Conservation (phyloP, 2,113 vertebrate species). For the Hydrochoerus hydrochaeris region DNA sequence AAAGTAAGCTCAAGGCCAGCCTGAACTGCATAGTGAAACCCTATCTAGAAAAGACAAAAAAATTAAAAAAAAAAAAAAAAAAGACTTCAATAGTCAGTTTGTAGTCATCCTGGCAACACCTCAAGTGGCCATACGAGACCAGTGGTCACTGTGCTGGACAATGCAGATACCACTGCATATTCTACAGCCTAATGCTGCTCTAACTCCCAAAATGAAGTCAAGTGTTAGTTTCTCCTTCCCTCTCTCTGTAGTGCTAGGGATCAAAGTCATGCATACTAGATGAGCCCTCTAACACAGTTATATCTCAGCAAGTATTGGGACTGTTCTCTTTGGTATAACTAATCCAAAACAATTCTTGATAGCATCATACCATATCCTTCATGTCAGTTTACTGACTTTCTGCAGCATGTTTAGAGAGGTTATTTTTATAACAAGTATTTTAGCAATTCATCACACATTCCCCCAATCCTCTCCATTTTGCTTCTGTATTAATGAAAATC, state of each 20-base stretch:
- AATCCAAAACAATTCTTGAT: not conserved
- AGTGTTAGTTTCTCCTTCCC: not conserved
- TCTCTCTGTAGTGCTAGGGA: not conserved
- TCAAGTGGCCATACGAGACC: not conserved
- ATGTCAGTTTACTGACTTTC: not conserved
- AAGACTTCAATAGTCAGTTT: not conserved
- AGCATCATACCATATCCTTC: not conserved
- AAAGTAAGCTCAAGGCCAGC: not conserved
- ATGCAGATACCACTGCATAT: accelerated
- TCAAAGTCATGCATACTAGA: not conserved
- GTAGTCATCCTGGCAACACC: not conserved
- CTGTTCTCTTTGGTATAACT: not conserved
- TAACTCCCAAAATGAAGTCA: not conserved
- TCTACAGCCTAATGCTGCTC: not conserved
- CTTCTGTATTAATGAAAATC: not conserved
- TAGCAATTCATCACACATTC: not conserved
- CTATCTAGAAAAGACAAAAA: not conserved
- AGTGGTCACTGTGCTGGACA: not conserved
- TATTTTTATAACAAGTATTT: not conserved
- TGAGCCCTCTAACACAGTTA: not conserved
- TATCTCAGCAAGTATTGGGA: not conserved
- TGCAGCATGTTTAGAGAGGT: not conserved
- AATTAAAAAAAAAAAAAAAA: no score
- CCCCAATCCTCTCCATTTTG: not conserved
- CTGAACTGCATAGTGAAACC: not conserved